Evolutionary conservation across 2,888 invertebrate species (phyloP).

Genomic region (Agrotis exclamationis): DNA sequence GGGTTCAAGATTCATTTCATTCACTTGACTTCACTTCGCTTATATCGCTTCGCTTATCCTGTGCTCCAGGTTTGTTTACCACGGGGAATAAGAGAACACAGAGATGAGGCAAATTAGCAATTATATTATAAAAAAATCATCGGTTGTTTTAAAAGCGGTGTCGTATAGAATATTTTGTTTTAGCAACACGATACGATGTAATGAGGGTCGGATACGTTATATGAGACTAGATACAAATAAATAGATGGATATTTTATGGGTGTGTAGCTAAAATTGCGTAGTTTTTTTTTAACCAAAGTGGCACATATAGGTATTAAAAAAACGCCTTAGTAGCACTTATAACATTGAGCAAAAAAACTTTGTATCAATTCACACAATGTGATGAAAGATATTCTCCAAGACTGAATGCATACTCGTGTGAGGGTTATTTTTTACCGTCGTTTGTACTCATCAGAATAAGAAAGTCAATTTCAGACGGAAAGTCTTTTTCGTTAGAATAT

Average conservation of each 20-base stretch:
- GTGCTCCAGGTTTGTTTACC: conserved; percentile 25
- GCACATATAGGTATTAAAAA: too few species aligned
- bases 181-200: conserved; percentile 70
- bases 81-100: conserved; percentile 70
- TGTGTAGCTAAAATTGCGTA: neutral
- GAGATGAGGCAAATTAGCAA: conserved; percentile 86
- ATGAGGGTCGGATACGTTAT: conserved; percentile 63
- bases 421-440: neutral
- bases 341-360: neutral
- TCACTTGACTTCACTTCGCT: too few species aligned
- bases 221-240: conserved; percentile 46
- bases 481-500: too few species aligned
- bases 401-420: neutral
- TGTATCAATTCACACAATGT: neutral
- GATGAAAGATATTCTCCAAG: neutral
- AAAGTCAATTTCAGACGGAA: too few species aligned
- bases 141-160: conserved; percentile 79
- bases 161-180: conserved; percentile 78
- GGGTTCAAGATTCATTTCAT: too few species aligned
- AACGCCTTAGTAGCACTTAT: neutral
- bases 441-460: too few species aligned
- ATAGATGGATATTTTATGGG: conserved; percentile 32
- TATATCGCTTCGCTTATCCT: conserved; percentile 14
- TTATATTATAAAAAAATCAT: conserved; percentile 86
- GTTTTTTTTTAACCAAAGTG: too few species aligned